These are phyloP conservation scores for Hemithea aestivaria DNA, from an alignment of 2,888 invertebrate genomes.

Conservation along the genomic window DNA sequence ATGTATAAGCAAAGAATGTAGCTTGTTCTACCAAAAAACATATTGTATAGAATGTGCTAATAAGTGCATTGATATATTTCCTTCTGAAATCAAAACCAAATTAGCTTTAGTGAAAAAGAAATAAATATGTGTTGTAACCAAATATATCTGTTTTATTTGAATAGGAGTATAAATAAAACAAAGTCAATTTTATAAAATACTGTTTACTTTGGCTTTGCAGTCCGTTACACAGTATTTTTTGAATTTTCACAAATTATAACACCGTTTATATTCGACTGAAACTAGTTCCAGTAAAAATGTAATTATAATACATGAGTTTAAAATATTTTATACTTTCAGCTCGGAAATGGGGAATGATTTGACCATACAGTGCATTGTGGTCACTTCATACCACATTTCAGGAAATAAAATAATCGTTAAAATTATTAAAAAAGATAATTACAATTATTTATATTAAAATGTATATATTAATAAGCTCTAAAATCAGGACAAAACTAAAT, in stretches of 20 bases:
- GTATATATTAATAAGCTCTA: conserved; percentile 76
- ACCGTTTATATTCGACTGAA: conserved; percentile 65
- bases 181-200: conserved; percentile 64
- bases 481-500: conserved; percentile 73
- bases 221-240: conserved; percentile 76
- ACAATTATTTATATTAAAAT: conserved; percentile 69
- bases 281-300: conserved; percentile 59
- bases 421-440: conserved; percentile 71
- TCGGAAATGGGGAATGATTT: conserved; percentile 38
- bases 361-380: conserved; percentile 24
- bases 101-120: conserved; percentile 58
- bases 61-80: conserved; percentile 80
- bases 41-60: conserved; percentile 86
- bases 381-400: conserved; percentile 38
- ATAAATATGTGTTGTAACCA: conserved; percentile 33
- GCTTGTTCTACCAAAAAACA: conserved; percentile 86
- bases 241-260: conserved; percentile 69
- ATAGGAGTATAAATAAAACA: conserved; percentile 32
- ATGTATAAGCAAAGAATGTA: conserved; percentile 87
- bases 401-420: conserved; percentile 59
- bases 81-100: conserved; percentile 83
- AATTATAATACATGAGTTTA: conserved; percentile 54
- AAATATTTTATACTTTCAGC: conserved; percentile 50
- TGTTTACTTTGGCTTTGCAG: conserved; percentile 79
- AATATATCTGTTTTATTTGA: not conserved